Evolutionary conservation across 2,888 invertebrate genomes (phyloP), one percentile per base, ranked within the genome.

Genomic region (Microctonus hyperodae): DNA sequence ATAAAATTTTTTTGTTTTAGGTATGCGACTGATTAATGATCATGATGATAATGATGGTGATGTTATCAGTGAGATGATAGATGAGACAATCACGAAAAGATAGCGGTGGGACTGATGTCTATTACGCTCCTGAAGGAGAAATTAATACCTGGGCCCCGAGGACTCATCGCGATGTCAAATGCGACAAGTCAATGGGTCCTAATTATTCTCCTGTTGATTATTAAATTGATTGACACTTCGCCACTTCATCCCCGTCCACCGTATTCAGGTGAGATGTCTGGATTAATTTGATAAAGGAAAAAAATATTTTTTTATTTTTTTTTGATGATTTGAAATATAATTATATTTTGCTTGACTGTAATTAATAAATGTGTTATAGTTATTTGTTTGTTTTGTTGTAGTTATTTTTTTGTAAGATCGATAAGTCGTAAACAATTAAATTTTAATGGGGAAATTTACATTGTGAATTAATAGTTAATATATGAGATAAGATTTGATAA

Each of bases 171-270:
- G 58, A 67, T 67, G 67, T 37, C 51, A 63, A 44, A 51, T 16
- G 61, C 50, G 51, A 63, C 57, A 40, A 57, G 62, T 58, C 75
- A 61, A 68, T 73, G 75, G 70, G 73, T 72, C 67, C 68, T 76
- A 61, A 63, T 69, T 56, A 67, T 44, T 16, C 7, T 75, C 65
- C 69, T 75, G 48, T 73, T 71, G 69, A 61, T 72, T 68, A 40
- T 75, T 66, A n/a, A n/a, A n/a, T 73, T 76, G 69, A 77, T 74
- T 68, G 69, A 73, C 68, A 78, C 77, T 64, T 75, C 79, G 74
- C 82, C 82, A 50, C 73, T 82, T 59, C 81, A 80, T 69, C 81
- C 82, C 13, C 60, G 72, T 57, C 74, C 75, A 37, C 80, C 80
- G 57, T 78, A 81, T 66, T 70, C 66, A 77, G 81, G 81, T 81